A percentile compares a stretch with the other conserved stretches of the same genome.
These are phyloP conservation scores for Rhagophthalmus giganteus DNA, from an alignment of 2,888 invertebrate genomes.

Conservation along the genomic window DNA sequence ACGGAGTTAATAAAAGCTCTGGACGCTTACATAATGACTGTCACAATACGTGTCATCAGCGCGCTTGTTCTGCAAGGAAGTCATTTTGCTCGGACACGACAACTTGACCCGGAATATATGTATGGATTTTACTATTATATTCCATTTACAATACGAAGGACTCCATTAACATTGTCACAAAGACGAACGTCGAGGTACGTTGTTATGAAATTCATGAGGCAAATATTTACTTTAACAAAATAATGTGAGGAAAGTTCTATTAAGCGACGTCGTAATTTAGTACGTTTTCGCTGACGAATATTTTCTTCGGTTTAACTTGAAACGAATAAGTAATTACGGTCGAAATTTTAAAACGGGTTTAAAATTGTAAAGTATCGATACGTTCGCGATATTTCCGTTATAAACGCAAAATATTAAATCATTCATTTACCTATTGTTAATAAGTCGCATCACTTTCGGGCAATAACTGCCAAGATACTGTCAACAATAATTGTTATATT, in stretches of 20 bases:
- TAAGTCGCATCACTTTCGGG: slow-evolving; percentile 25
- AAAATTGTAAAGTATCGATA: too few species aligned
- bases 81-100: slow-evolving; percentile 50
- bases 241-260: too few species aligned
- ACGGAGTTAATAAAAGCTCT: slow-evolving; percentile 49
- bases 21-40: slow-evolving; percentile 55
- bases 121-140: slow-evolving; percentile 7
- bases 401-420: slow-evolving; percentile 15
- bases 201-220: too few species aligned
- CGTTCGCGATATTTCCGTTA: not conserved
- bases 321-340: too few species aligned
- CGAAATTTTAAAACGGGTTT: too few species aligned
- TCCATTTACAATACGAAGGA: not conserved
- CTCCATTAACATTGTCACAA: not conserved
- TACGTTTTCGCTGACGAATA: too few species aligned
- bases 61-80: slow-evolving; percentile 55
- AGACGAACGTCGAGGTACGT: not conserved
- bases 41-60: slow-evolving; percentile 55
- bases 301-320: too few species aligned
- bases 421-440: slow-evolving; percentile 26
- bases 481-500: slow-evolving; percentile 31
- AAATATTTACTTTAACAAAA: too few species aligned
- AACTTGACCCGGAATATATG: slow-evolving; percentile 33
- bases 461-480: slow-evolving; percentile 30
- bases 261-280: too few species aligned